Percentiles rank a stretch among this genome's conserved stretches.
phyloP scores from a whole-genome alignment of 2,888 invertebrate genomes.

The Theodoxus fluviatilis region DNA sequence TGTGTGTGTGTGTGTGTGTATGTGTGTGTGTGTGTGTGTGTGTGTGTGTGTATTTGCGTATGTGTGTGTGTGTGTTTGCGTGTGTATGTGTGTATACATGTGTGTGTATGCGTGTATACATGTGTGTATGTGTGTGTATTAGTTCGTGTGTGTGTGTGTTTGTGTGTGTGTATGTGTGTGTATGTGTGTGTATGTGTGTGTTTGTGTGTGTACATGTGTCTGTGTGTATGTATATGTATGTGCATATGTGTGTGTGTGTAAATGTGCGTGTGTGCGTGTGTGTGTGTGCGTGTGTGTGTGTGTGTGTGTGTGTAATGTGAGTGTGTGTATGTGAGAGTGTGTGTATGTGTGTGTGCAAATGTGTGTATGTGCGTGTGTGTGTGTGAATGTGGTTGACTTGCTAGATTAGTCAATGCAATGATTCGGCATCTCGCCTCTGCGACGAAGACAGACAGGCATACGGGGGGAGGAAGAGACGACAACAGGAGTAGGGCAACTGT shows the following conservation, averaged over 20 bases:
- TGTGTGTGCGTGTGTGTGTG: slow-evolving; percentile 7
- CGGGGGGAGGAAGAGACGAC: too few relatives aligned
- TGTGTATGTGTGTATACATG: background rate
- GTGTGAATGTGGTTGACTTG: too few relatives aligned
- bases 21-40: slow-evolving; percentile 18
- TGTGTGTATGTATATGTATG: slow-evolving; percentile 2
- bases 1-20: slow-evolving; percentile 12
- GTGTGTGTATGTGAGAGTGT: slow-evolving; percentile 10
- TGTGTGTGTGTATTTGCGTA: background rate
- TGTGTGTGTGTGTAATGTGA: background rate
- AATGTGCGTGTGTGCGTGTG: background rate
- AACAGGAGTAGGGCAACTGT: too few relatives aligned
- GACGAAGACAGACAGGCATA: too few relatives aligned
- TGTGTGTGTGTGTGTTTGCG: background rate
- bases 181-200: background rate
- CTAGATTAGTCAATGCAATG: too few relatives aligned
- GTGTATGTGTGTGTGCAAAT: slow-evolving; percentile 6
- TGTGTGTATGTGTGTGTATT: background rate
- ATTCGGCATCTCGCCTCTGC: too few relatives aligned
- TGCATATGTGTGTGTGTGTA: background rate
- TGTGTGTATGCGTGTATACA: background rate
- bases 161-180: background rate
- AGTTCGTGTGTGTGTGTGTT: background rate
- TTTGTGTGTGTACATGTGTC: slow-evolving; percentile 10
- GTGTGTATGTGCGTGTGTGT: background rate